Evolutionary conservation across 1,140 invertebrate species (phyloP).

Genomic region (Trichonephila clavata): DNA sequence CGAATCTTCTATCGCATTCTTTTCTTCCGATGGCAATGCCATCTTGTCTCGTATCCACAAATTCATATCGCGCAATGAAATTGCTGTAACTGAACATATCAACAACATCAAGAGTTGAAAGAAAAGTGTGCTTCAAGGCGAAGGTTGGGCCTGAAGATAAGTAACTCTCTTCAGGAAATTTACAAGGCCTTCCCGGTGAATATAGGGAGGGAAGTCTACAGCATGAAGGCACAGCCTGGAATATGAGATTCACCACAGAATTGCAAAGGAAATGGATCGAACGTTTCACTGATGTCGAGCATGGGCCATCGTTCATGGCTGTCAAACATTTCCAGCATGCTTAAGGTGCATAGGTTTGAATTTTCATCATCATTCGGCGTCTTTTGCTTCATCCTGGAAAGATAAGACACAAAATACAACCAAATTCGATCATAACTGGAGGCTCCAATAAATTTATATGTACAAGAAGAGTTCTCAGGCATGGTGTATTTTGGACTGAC

Average conservation of each 20-base stretch:
- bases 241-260: slow-evolving; percentile 77
- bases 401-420: slow-evolving; percentile 87
- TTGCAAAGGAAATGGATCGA: slow-evolving; percentile 38
- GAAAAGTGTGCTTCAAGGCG: slow-evolving; percentile 59
- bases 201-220: slow-evolving; percentile 67
- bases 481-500: slow-evolving; percentile 90
- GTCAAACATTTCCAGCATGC: slow-evolving; percentile 77
- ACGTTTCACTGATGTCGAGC: slow-evolving; percentile 51
- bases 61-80: slow-evolving; percentile 78
- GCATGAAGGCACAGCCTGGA: slow-evolving; percentile 78
- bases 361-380: slow-evolving; percentile 34
- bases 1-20: slow-evolving; percentile 77
- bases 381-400: slow-evolving; percentile 67
- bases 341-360: slow-evolving; percentile 71
- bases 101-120: slow-evolving; percentile 43
- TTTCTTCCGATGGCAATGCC: slow-evolving; percentile 76
- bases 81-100: slow-evolving; percentile 62
- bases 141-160: slow-evolving; percentile 77
- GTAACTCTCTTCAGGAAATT: slow-evolving; percentile 77
- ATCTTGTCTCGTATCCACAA: slow-evolving; percentile 77
- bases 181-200: slow-evolving; percentile 76
- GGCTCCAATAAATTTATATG: slow-evolving; percentile 90
- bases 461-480: slow-evolving; percentile 91
- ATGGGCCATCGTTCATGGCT: slow-evolving; percentile 64
- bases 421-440: slow-evolving; percentile 88